These are phyloP conservation scores for Cheilosia pagana DNA, from an alignment of 2,888 invertebrate genomes.

Conservation along the genomic window DNA sequence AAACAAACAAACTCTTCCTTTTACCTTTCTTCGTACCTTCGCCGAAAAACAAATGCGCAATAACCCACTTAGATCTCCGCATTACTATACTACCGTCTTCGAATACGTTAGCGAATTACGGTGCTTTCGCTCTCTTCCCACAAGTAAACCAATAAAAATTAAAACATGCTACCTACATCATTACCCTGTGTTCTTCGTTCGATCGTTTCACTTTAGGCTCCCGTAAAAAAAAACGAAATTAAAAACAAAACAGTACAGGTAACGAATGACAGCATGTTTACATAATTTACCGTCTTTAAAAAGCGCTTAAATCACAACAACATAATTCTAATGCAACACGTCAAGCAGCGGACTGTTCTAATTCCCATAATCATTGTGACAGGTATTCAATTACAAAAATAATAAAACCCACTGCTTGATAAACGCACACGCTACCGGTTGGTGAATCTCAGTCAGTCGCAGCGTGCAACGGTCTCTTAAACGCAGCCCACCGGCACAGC, in stretches of 20 bases:
- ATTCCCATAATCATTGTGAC: constrained; percentile 16
- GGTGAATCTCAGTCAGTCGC: neutral
- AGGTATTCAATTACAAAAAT: constrained; percentile 24
- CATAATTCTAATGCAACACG: constrained; percentile 26
- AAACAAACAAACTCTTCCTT: constrained; percentile 67
- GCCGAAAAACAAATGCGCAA: constrained; percentile 61
- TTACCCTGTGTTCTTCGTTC: neutral
- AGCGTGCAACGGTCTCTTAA: constrained; percentile 1
- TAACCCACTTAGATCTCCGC: constrained; percentile 60
- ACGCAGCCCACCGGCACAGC: too few species aligned
- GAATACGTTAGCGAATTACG: constrained; percentile 68
- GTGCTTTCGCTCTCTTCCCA: constrained; percentile 70
- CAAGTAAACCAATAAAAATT: constrained; percentile 44
- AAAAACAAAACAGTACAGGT: constrained; percentile 12
- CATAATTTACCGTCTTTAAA: constrained; percentile 29
- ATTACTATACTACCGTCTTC: constrained; percentile 19
- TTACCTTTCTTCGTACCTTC: constrained; percentile 14
- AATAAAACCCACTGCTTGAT: constrained; percentile 1
- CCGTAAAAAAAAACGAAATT: constrained; percentile 2
- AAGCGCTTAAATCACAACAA: constrained; percentile 7
- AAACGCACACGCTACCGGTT: constrained; percentile 17
- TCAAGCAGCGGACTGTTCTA: constrained; percentile 23
- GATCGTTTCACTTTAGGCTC: constrained; percentile 49
- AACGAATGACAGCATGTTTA: constrained; percentile 26
- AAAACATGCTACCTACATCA: constrained; percentile 1